A percentile compares a stretch with the other conserved stretches of the same genome.
phyloP scores from a whole-genome alignment of 2,113 vertebrate species.

The Eulemur macaco region DNA sequence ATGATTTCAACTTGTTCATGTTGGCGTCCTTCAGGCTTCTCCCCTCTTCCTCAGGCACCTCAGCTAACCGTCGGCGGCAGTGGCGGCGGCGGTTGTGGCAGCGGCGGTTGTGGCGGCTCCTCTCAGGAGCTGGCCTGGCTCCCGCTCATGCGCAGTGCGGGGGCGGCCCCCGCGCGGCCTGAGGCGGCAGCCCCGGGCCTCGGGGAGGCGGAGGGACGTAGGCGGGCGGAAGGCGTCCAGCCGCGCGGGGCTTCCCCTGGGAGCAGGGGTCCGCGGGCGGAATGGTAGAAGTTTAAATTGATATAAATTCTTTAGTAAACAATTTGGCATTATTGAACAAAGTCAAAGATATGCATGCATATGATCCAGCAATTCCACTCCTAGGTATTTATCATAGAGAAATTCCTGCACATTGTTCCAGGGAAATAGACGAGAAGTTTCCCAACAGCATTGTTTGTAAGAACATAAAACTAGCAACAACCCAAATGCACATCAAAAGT shows the following conservation, averaged over 20 bases:
- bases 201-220: slow-evolving; percentile 54
- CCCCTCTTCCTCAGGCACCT: slow-evolving; percentile 80
- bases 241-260: slow-evolving; percentile 35
- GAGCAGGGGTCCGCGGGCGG: background rate
- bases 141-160: slow-evolving; percentile 90
- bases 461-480: slow-evolving; percentile 11
- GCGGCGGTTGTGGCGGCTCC: slow-evolving; percentile 55
- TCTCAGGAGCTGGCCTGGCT: slow-evolving; percentile 79
- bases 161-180: slow-evolving; percentile 74
- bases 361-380: background rate
- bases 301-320: background rate
- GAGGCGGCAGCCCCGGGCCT: slow-evolving; percentile 55
- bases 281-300: background rate
- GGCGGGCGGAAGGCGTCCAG: background rate
- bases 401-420: background rate
- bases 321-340: slow-evolving; percentile 13
- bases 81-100: slow-evolving; percentile 30
- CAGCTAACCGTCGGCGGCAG: slow-evolving; percentile 80
- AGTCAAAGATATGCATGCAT: background rate
- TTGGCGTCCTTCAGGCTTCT: slow-evolving; percentile 82
- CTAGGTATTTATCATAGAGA: slow-evolving; percentile 18
- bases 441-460: background rate
- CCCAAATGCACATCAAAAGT: background rate
- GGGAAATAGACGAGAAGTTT: background rate
- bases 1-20: slow-evolving; percentile 99